Percentiles rank a stretch among this genome's conserved stretches.
Conservation (phyloP, 2,888 invertebrate species). For the Drosophila mimica region DNA sequence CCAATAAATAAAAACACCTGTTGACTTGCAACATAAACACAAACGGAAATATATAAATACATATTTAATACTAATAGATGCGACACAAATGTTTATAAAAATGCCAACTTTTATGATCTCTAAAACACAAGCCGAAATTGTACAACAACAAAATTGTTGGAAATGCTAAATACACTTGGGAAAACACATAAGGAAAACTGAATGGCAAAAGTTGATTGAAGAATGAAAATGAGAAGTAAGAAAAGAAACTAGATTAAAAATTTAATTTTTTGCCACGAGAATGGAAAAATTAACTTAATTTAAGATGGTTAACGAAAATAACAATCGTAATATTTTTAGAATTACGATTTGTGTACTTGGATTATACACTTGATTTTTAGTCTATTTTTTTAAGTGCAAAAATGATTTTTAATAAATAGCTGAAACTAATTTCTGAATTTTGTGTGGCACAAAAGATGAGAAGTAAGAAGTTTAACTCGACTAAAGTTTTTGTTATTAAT, state of each 20-base stretch:
- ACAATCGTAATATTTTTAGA: background rate
- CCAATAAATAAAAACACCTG: conserved; percentile 22
- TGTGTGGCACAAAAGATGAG: background rate
- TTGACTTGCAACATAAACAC: conserved; percentile 12
- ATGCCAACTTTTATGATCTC: conserved; percentile 48
- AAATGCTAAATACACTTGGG: conserved; percentile 4
- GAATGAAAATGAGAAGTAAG: no score
- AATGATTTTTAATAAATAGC: background rate
- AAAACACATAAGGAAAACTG: background rate
- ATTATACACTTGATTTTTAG: background rate
- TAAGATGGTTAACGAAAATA: background rate
- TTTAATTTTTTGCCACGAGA: no score
- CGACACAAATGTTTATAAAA: conserved; percentile 33
- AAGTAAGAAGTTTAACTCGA: background rate
- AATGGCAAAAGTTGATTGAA: background rate
- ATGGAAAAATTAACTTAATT: background rate
- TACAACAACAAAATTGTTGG: conserved; percentile 9
- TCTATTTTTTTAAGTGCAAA: background rate
- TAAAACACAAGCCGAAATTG: conserved; percentile 25
- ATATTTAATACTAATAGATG: conserved; percentile 29
- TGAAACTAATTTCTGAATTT: background rate
- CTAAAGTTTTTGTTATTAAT: background rate
- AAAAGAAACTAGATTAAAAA: no score
- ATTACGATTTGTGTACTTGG: background rate
- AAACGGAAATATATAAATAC: conserved; percentile 4